Conservation (phyloP, 2,888 invertebrate genomes). For the Drosophila prostipennis region DNA sequence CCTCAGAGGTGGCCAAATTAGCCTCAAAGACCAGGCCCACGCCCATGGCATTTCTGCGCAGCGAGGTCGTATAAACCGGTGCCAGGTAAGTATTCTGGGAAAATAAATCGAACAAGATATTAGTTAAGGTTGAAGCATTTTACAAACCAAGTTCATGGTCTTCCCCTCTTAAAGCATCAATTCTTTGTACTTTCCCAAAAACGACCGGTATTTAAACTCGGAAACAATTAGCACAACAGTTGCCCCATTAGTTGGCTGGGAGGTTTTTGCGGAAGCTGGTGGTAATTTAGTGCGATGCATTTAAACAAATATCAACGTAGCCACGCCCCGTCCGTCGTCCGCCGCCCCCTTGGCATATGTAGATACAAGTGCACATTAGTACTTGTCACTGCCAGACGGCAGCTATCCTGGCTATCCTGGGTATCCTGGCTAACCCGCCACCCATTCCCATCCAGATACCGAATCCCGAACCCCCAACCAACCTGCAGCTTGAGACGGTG, state of each 20-base stretch:
- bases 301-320: conserved; percentile 73
- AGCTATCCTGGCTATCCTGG: conserved; percentile 7
- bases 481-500: conserved; percentile 93
- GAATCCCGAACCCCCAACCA: conserved; percentile 39
- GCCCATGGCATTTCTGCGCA: conserved; percentile 95
- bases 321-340: conserved; percentile 26
- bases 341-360: conserved; percentile 27
- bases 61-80: conserved; percentile 95
- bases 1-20: conserved; percentile 92
- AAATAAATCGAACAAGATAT: neutral
- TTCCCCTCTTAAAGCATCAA: conserved; percentile 3
- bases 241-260: conserved; percentile 65
- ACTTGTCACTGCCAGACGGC: conserved; percentile 76
- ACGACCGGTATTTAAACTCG: conserved; percentile 65
- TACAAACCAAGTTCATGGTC: conserved; percentile 3
- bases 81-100: conserved; percentile 92
- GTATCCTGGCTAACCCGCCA: neutral
- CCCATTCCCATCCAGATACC: neutral
- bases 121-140: neutral
- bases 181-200: conserved; percentile 10
- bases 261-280: conserved; percentile 44
- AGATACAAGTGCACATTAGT: conserved; percentile 75
- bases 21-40: conserved; percentile 96
- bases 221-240: conserved; percentile 77
- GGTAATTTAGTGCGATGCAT: conserved; percentile 75